These are phyloP conservation scores for Limenitis camilla DNA, from an alignment of 2,888 invertebrate genomes.

Conservation along the genomic window DNA sequence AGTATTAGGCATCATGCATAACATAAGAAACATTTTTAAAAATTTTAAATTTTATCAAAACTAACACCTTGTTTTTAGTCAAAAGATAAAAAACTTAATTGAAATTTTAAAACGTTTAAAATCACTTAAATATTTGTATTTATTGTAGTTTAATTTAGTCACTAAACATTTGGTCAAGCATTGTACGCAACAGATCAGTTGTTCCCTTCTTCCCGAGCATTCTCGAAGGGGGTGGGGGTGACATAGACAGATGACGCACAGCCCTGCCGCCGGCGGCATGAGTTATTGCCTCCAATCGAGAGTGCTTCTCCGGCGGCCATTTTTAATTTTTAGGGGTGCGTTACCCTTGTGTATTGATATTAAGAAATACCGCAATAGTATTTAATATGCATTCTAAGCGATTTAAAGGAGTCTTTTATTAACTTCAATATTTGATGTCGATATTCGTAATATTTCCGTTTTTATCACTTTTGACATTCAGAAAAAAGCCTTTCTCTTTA, in stretches of 20 bases:
- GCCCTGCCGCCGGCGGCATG: conserved; percentile 63
- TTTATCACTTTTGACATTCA: too few species aligned
- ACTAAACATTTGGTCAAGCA: conserved; percentile 16
- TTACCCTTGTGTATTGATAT: conserved; percentile 59
- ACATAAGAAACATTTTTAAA: too few species aligned
- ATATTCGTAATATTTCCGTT: too few species aligned
- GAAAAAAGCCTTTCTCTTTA: too few species aligned
- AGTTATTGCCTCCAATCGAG: conserved; percentile 70
- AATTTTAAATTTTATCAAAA: too few species aligned
- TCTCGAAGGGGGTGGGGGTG: conserved; percentile 55
- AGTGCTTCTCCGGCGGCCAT: conserved; percentile 65
- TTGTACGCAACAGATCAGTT: conserved; percentile 26
- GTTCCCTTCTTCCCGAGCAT: conserved; percentile 54
- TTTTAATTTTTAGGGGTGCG: conserved; percentile 72
- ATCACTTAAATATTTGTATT: background rate
- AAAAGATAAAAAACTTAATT: too few species aligned
- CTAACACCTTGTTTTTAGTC: too few species aligned
- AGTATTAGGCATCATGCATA: too few species aligned
- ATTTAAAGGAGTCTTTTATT: background rate
- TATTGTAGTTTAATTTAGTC: conserved; percentile 2
- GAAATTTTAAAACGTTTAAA: too few species aligned
- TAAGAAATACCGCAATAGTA: conserved; percentile 27
- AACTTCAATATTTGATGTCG: background rate
- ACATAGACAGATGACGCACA: conserved; percentile 68
- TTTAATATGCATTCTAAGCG: background rate